These are phyloP conservation scores for Polietes domitor DNA, from an alignment of 2,888 invertebrate species.

Conservation along the genomic window DNA sequence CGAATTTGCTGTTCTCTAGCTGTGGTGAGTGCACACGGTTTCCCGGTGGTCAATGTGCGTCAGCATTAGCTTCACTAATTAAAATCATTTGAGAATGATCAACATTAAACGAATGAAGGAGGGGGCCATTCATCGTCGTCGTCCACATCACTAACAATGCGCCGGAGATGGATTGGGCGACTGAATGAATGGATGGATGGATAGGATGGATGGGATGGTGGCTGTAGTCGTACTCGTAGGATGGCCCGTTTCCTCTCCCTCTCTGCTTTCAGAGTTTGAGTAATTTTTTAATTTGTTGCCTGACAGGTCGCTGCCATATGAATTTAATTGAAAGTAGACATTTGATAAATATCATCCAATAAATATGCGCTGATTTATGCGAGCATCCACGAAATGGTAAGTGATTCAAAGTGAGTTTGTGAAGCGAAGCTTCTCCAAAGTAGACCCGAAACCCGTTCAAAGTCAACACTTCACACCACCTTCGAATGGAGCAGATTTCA, in stretches of 20 bases:
- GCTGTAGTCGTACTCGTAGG: neutral
- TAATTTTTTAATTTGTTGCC: slow-evolving; percentile 67
- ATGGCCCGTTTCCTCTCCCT: slow-evolving; percentile 15
- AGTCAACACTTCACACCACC: neutral
- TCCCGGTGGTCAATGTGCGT: slow-evolving; percentile 63
- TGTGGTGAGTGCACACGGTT: slow-evolving; percentile 52
- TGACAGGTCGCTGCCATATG: slow-evolving; percentile 67
- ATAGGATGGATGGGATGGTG: slow-evolving; percentile 1
- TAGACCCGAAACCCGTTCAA: neutral
- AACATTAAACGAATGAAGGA: slow-evolving; percentile 38
- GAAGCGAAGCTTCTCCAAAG: neutral
- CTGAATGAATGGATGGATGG: slow-evolving; percentile 9
- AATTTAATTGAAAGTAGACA: slow-evolving; percentile 66
- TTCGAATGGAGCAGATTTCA: neutral
- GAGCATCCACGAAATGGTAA: slow-evolving; percentile 60
- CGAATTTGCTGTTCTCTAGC: neutral
- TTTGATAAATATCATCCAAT: slow-evolving; percentile 65
- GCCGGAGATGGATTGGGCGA: neutral
- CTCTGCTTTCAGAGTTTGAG: slow-evolving; percentile 50
- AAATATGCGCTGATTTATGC: slow-evolving; percentile 64
- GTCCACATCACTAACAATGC: neutral
- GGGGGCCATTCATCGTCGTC: neutral
- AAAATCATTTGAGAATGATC: slow-evolving; percentile 62
- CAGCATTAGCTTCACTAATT: slow-evolving; percentile 65
- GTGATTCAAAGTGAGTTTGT: slow-evolving; percentile 57